These are phyloP conservation scores for Eristalinus sepulchralis DNA, from an alignment of 2,888 invertebrate genomes.

Conservation along the genomic window DNA sequence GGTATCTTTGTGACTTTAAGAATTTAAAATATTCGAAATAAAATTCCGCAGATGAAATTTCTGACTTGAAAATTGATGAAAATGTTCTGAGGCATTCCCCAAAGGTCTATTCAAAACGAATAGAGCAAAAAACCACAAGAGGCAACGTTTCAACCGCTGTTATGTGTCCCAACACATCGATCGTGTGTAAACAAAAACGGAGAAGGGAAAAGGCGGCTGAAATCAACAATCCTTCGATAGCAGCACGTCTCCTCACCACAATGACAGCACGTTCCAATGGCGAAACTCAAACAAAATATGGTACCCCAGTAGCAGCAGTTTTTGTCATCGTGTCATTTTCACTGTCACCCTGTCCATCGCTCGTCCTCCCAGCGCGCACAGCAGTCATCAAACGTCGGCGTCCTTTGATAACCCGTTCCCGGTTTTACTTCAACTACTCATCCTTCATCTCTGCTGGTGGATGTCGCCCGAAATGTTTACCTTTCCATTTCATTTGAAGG, in stretches of 20 bases:
- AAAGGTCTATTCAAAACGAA: not conserved
- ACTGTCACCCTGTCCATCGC: slow-evolving; percentile 13
- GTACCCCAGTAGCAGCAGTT: slow-evolving; percentile 65
- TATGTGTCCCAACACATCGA: slow-evolving; percentile 39
- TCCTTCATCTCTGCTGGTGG: slow-evolving; percentile 65
- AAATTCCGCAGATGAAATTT: not conserved
- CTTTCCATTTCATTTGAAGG: slow-evolving; percentile 62
- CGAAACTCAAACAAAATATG: slow-evolving; percentile 48
- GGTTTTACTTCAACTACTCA: slow-evolving; percentile 50
- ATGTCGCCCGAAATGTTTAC: slow-evolving; percentile 70
- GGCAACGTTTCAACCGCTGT: slow-evolving; percentile 44
- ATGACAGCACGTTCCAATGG: slow-evolving; percentile 28
- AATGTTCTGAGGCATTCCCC: slow-evolving; percentile 1
- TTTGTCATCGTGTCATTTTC: slow-evolving; percentile 57
- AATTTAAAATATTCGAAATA: not conserved
- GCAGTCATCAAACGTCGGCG: slow-evolving; percentile 29
- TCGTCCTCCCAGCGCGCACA: slow-evolving; percentile 11
- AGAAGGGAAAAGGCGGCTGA: slow-evolving; percentile 23
- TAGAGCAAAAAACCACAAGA: slow-evolving; percentile 35
- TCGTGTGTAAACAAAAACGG: slow-evolving; percentile 1
- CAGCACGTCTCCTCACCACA: slow-evolving; percentile 20
- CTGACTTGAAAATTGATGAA: not conserved
- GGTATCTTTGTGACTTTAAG: not conserved
- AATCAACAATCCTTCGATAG: slow-evolving; percentile 43
- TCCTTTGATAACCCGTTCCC: slow-evolving; percentile 61